phyloP scores from a whole-genome alignment of 2,113 vertebrate genomes.

The crab-eating macaque (Macaca fascicularis) region DNA sequence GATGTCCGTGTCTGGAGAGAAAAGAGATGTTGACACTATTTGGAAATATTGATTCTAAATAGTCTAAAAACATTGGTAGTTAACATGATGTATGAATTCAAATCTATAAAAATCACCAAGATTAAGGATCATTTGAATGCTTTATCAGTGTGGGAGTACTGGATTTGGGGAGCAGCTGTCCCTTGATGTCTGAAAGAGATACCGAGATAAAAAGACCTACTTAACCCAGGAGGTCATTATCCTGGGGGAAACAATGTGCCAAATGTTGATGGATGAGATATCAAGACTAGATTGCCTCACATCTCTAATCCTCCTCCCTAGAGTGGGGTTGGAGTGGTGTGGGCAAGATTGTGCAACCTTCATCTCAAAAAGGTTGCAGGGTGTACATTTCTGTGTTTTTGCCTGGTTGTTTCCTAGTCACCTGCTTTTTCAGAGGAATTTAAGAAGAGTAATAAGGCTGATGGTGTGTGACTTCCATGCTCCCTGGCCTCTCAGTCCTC shows the following conservation, averaged over 20 bases:
- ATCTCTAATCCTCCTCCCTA: neutral
- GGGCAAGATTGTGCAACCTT: neutral
- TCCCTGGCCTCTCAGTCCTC: neutral
- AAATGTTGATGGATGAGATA: neutral
- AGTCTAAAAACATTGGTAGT: neutral
- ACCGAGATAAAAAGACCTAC: neutral
- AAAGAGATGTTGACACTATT: neutral
- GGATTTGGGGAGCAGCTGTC: neutral
- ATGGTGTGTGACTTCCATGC: too few species aligned
- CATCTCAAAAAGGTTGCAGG: neutral
- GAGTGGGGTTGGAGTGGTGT: neutral
- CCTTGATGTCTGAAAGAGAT: neutral
- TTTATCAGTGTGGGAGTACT: neutral
- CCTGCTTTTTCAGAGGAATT: neutral
- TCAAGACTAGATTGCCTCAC: accelerated
- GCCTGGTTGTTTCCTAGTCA: neutral
- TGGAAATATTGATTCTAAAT: neutral
- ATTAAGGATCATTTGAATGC: neutral
- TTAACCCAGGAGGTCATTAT: neutral
- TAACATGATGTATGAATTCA: neutral
- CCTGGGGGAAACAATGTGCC: neutral
- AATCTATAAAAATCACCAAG: neutral
- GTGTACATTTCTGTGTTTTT: neutral
- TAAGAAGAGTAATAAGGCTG: neutral
- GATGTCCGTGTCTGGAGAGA: too few species aligned